phyloP scores from a whole-genome alignment of 2,113 vertebrate genomes.

The Balaeniceps rex region DNA sequence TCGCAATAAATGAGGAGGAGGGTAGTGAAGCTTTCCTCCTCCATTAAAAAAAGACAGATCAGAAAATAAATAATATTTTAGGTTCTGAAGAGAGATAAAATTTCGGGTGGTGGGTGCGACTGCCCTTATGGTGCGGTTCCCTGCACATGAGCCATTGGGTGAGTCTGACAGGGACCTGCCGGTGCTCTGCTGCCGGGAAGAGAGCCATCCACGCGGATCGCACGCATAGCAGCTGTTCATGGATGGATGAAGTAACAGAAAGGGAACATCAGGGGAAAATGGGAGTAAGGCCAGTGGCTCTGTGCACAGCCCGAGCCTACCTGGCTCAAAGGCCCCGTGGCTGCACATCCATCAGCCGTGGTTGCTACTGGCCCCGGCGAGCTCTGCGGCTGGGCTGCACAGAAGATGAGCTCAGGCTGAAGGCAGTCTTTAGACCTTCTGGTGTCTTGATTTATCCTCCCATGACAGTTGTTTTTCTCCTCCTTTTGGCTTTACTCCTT shows the following conservation, averaged over 20 bases:
- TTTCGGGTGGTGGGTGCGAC: rapidly evolving
- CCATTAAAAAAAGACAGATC: background rate
- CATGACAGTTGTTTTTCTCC: background rate
- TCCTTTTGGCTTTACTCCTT: background rate
- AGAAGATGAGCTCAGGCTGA: background rate
- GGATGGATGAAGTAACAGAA: background rate
- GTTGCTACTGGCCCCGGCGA: background rate
- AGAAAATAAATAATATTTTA: background rate
- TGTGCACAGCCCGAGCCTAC: background rate
- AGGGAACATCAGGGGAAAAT: background rate
- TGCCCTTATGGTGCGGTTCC: background rate
- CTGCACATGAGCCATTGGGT: rapidly evolving
- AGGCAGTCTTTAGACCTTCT: background rate
- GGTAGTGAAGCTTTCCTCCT: background rate
- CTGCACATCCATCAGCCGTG: background rate
- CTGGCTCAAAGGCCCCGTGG: background rate
- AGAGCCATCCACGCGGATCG: background rate
- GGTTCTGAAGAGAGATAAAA: background rate
- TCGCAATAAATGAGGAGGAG: constrained; percentile 27
- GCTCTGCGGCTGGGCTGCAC: background rate
- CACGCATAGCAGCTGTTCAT: rapidly evolving
- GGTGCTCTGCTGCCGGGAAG: background rate
- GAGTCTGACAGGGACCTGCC: background rate
- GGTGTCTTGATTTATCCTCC: background rate
- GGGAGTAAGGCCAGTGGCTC: background rate